phyloP scores from a whole-genome alignment of 64 coral and sea anemone genomes.

The Montipora capricornis region DNA sequence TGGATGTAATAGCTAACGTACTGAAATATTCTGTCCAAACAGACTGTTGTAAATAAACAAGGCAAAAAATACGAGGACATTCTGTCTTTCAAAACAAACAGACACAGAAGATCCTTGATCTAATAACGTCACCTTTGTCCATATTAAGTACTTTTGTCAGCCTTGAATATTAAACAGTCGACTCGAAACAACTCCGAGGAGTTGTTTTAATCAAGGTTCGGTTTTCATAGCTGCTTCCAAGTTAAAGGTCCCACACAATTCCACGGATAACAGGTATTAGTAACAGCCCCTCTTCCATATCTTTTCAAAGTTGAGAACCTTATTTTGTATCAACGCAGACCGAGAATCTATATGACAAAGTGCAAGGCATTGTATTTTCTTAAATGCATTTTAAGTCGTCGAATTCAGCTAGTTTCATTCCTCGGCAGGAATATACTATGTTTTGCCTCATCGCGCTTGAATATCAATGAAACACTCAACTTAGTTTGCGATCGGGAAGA shows the following conservation, averaged over 20 bases:
- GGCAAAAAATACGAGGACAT: conserved; percentile 59
- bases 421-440: background rate
- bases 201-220: background rate
- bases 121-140: conserved; percentile 77
- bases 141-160: conserved; percentile 59
- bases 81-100: conserved; percentile 81
- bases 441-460: background rate
- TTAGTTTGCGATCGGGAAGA: background rate
- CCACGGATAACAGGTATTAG: background rate
- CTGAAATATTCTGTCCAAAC: conserved; percentile 34
- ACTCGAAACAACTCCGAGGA: background rate
- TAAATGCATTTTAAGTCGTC: background rate
- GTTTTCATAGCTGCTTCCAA: background rate
- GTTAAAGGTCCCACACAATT: background rate
- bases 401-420: background rate
- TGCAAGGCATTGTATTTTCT: background rate
- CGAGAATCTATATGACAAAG: background rate
- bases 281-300: background rate
- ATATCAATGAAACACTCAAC: background rate
- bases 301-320: background rate
- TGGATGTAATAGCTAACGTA: background rate
- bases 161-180: conserved; percentile 38
- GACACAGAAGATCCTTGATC: conserved; percentile 27
- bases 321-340: conserved; percentile 21
- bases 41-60: conserved; percentile 47